Evolutionary conservation across 2,888 invertebrate genomes (phyloP), one percentile per base, ranked within the genome.

Genomic region (Noctua janthina): DNA sequence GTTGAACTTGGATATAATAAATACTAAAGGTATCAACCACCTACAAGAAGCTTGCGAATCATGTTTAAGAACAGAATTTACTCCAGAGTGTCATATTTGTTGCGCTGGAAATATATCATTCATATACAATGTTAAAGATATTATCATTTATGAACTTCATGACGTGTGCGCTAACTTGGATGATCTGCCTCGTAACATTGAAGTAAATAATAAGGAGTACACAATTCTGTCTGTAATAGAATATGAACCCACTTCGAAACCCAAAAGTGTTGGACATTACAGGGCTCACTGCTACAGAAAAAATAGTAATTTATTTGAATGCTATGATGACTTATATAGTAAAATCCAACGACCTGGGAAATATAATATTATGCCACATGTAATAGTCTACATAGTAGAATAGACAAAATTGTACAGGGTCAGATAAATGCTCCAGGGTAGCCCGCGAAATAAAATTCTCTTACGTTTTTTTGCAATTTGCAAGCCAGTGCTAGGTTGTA

Each of bases 1-100:
- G 35, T 76, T 80, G 59, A 80, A 80, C 70, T 54, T 79, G 35
- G 70, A 75, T 74, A 66, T 75, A 70, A 79, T 72, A 72, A 46
- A 76, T 77, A 77, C 56, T 75, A 56, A 68, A 81, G 67, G 59
- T 70, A 76, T 76, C 70, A 70, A 70, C 17, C 35, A 76, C 59
- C 70, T 76, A 29, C 76, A 76, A 76, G 76, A 77, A 71, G 62
- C 71, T 71, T 64, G 39, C 35, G 39, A 77, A 71, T 71, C 76
- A 64, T 71, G 71, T 71, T 64, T 76, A 64, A 71, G 39, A 71
- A 71, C n/a, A 64, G 71, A 71, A 51, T 64, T 20, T 77, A 43
- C 76, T 51, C 76, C 76, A 71, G 51, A 71, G 49, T 76, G 62
- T 70, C 35, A 70, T 35, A 71, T 77, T 77, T 77, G 71, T 54